Base-by-base conservation (phyloP, 2,888 invertebrate genomes). In the Protophormia terraenovae region DNA sequence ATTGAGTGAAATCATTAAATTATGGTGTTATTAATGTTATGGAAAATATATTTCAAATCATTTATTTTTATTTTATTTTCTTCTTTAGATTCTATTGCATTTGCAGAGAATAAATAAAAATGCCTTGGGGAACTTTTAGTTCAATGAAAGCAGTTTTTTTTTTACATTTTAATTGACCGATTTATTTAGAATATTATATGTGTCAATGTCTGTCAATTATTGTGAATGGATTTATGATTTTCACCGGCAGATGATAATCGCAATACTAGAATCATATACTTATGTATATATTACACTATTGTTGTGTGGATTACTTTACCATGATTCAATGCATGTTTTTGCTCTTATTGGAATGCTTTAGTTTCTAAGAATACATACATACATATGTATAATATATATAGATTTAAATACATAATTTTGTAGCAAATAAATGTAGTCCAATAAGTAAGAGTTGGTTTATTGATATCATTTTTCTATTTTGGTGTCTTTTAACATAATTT, bases 141-240 rank as follows among this genome's bases (percentile, higher is more conserved):
- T 87, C 86, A 89, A 90, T 88, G 89, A 88, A 88, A 81, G n/a
- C 35, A 60, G 77, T 87, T 71, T 8, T 38, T 38, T 67, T 60
- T 79, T 73, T 75, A 22, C 35, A 45, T 85, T 86, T 86, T 86
- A 86, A 86, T 84, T 90, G 90, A 90, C 90, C 90, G 89, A 90
- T 89, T 89, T 90, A 82, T 66, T 82, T 77, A 71, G 58, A 73
- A 79, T 67, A 73, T 78, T 76, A 84, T 84, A 66, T 76, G 60
- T 84, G 81, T 72, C 77, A 78, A 78, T 78, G 72, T 72, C 80
- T 84, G 84, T 77, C 80, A 77, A 76, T 84, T 80, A 84, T 72
- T 76, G 76, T 47, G 60, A 72, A 84, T 76, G 67, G 58, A 82
- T 79, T 86, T 86, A 82, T 79, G 69, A 71, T 75, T 86, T 81